Conservation (phyloP, 1,140 invertebrate species). For the Bombus pascuorum region DNA sequence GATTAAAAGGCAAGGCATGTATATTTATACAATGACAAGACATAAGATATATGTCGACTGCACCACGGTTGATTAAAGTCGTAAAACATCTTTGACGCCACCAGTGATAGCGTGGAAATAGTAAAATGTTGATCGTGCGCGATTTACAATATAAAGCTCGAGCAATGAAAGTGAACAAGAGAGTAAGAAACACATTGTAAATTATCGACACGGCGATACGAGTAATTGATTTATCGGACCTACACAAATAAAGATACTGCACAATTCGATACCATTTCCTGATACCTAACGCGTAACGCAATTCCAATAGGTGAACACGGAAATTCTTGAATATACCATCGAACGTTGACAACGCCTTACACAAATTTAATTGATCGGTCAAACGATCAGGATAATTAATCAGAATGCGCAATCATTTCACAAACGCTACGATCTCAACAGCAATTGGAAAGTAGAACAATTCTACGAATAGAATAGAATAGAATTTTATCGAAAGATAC, state of each 20-base stretch:
- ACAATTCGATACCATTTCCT: constrained; percentile 24
- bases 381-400: neutral
- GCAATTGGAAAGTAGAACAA: neutral
- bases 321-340: neutral
- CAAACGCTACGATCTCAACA: neutral
- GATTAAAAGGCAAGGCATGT: neutral
- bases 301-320: neutral
- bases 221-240: constrained; percentile 46
- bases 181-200: constrained; percentile 9
- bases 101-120: constrained; percentile 29
- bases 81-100: constrained; percentile 37
- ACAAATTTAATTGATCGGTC: neutral
- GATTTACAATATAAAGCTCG: constrained; percentile 17
- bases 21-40: neutral
- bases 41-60: neutral
- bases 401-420: neutral
- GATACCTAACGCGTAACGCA: constrained; percentile 18
- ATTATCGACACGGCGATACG: constrained; percentile 42
- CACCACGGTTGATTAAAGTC: constrained; percentile 33
- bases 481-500: no score
- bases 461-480: neutral
- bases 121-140: constrained; percentile 9
- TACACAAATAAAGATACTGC: constrained; percentile 39
- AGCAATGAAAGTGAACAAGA: constrained; percentile 9
- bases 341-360: neutral